Evolutionary conservation across 2,797 vertebrate genomes (phyloP), one percentile per base, ranked within the genome.

Genomic region (Chaenodraco wilsoni): DNA sequence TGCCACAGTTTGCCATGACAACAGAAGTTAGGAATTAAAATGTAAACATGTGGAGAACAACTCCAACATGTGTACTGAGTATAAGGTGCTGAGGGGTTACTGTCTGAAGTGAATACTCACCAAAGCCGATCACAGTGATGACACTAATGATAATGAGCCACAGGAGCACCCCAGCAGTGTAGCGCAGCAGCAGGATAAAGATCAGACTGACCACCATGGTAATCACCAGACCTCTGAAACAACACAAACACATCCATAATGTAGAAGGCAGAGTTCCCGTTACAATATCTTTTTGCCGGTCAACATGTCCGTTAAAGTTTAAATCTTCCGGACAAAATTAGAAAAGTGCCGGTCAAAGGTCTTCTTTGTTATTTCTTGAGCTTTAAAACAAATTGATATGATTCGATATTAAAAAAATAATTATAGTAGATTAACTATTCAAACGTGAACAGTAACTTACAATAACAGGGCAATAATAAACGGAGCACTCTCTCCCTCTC

Each of bases 121-220:
- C 98, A 11, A 96, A 99, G 63, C 93, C 96, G 58, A 98, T 89
- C 57, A 95, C 93, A 69, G 89, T 80, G 63, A 98, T 93, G 66
- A 98, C 94, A 48, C 95, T 95, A 13, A 96, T 88, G 79, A 97
- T 95, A 85, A 97, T 95, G 85, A 97, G 82, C 97, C 97, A 99
- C 90, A 99, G 94, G 10, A 99, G 94, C 44, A 96, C 87, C 21
- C 96, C 96, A 14, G 97, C 97, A 4, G 92, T 97, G 91, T 93
- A 98, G 67, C 96, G 96, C 86, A 99, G 74, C 58, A 99, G 93
- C 50, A 99, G 91, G 87, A 99, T 95, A 85, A 99, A 98, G 27
- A 95, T 69, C 87, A 98, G 94, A 75, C 97, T 99, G 82, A 97
- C 90, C 69, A 95, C 33, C 97, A 99, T 97, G 46, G 97, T 95